Evolutionary conservation across 2,113 vertebrate species (phyloP).

Genomic region (Pituophis catenifer): DNA sequence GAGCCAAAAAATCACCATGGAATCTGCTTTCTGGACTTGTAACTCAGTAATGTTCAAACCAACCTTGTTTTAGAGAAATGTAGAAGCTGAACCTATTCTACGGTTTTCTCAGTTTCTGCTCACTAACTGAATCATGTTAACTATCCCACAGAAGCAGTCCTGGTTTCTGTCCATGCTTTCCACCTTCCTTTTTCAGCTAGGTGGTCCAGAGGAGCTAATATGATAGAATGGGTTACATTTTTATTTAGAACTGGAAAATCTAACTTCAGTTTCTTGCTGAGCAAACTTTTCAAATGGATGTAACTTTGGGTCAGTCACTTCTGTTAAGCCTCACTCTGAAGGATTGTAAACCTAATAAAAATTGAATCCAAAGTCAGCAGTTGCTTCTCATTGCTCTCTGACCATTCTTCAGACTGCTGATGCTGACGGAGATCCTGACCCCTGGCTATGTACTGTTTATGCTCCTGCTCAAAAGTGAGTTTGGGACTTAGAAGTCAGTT

Average conservation of each 20-base stretch:
- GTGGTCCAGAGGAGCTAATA: background rate
- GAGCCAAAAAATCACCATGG: background rate
- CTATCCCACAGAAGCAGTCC: background rate
- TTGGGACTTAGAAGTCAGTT: background rate
- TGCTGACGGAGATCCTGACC: background rate
- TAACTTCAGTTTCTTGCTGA: background rate
- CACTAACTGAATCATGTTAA: background rate
- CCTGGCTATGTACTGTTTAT: background rate
- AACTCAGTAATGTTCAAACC: background rate
- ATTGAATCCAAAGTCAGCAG: background rate
- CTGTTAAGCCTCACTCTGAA: background rate
- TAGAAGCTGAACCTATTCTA: background rate
- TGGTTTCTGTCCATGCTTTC: background rate
- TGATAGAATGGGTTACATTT: background rate
- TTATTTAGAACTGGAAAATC: background rate
- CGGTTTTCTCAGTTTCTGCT: background rate
- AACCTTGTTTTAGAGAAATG: background rate
- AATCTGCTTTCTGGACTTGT: background rate
- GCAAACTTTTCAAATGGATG: background rate
- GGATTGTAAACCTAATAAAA: background rate
- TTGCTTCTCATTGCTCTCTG: background rate
- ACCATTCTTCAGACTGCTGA: background rate
- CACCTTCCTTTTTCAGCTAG: background rate
- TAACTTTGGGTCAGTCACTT: background rate
- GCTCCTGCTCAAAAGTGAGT: background rate